Percentiles rank a stretch among this genome's conserved stretches.
Conservation (phyloP, 2,888 invertebrate species). For the Polietes domitor region DNA sequence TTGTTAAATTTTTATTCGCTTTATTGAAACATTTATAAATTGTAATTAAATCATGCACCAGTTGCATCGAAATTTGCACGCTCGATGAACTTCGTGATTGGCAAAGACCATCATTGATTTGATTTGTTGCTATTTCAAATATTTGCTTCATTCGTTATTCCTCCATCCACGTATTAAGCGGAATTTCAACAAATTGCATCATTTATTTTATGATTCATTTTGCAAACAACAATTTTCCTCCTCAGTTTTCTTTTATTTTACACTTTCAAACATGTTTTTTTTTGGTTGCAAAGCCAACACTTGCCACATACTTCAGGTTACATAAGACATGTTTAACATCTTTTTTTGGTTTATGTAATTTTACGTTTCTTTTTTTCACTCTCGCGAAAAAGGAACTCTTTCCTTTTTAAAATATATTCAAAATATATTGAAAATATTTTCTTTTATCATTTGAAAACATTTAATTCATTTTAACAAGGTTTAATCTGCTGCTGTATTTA, state of each 20-base stretch:
- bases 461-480: not conserved
- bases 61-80: not conserved
- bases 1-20: too few relatives aligned
- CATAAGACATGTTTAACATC: constrained; percentile 26
- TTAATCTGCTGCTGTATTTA: not conserved
- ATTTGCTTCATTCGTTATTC: not conserved
- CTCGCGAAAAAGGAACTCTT: not conserved
- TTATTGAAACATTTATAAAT: not conserved
- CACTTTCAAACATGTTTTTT: constrained; percentile 8
- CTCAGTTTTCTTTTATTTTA: constrained; percentile 12
- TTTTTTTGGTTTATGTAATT: constrained; percentile 2
- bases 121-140: not conserved
- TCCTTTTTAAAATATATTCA: too few relatives aligned
- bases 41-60: not conserved
- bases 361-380: not conserved
- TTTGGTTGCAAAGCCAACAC: constrained; percentile 4
- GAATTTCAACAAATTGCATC: constrained; percentile 47
- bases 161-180: not conserved
- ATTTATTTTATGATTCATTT: constrained; percentile 67
- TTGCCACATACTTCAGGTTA: constrained; percentile 15
- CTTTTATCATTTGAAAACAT: not conserved
- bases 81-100: not conserved
- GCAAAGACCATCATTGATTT: not conserved
- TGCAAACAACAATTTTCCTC: constrained; percentile 12
- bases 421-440: too few relatives aligned